Base-by-base conservation (phyloP, 2,888 invertebrate genomes). In the Stegana nigrithorax region DNA sequence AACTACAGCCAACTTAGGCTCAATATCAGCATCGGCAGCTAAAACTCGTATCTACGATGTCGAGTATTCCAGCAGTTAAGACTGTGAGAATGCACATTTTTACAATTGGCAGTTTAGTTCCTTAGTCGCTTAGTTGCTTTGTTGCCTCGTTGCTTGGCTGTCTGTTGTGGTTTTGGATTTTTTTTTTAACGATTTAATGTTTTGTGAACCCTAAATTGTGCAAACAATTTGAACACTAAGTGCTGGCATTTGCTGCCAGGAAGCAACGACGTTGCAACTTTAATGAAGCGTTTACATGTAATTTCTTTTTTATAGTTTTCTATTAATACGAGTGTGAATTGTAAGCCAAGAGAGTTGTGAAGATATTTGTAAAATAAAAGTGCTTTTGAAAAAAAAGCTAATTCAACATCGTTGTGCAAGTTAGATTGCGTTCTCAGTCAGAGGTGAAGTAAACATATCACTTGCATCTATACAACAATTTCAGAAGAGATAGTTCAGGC, bases 171-270 rank as follows among this genome's bases (percentile, higher is more conserved):
- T 12, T 17, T 36, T 61, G 64, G 61, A 67, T 68, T 72, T 75
- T 67, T 70, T 72, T 67, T 72, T 76, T 67, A 75, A 78, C 75
- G 76, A 75, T 78, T 78, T 76, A 75, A 75, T 76, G 75, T 75
- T 75, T 76, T 74, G 78, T 76, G 75, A 75, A 76, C 78, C 73
- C 76, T 76, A 74, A 78, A 78, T 78, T 78, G 75, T 78, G 75
- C 75, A 75, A 75, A 75, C 75, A 78, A 78, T 78, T 78, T 78
- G 69, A 76, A 70, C 73, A 70, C 71, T 74, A 75, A 78, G 75
- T 59, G 59, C 36, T 32, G 42, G 44, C 76, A 71, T 71, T 76
- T 57, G 62, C 67, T 67, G 59, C 61, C 59, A 57, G 75, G 75
- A 78, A 78, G 77, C 73, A 73, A 32, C n/a, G 32, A 32, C 8